Evolutionary conservation across 2,888 invertebrate genomes (phyloP).

Genomic region (Leucozona laternaria): DNA sequence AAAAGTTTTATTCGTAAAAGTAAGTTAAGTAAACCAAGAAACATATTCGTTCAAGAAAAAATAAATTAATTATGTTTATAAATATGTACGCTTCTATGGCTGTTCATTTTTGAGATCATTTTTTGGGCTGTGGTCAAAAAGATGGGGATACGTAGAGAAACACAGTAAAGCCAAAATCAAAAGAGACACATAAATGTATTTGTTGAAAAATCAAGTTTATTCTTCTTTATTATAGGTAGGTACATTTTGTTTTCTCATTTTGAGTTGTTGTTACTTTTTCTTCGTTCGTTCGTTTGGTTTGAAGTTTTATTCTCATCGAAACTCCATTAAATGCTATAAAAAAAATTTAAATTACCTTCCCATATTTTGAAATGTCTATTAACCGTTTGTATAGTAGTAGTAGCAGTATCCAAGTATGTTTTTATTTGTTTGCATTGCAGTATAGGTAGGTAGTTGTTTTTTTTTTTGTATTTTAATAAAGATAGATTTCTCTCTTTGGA

Average conservation of each 20-base stretch:
- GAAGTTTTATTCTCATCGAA: constrained; percentile 38
- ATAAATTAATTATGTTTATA: not conserved
- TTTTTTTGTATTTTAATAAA: constrained; percentile 29
- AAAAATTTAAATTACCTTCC: constrained; percentile 3
- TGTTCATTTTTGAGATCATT: constrained; percentile 50
- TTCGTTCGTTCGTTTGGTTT: constrained; percentile 47
- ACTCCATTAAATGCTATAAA: constrained; percentile 28
- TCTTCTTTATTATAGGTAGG: constrained; percentile 39
- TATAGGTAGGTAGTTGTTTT: not conserved
- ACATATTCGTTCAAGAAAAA: constrained; percentile 1
- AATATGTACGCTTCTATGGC: not conserved
- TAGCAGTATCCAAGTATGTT: not conserved
- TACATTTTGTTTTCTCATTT: constrained; percentile 20
- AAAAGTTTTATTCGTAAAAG: constrained; percentile 26
- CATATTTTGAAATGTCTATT: constrained; percentile 12
- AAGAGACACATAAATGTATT: constrained; percentile 57
- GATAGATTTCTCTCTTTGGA: constrained; percentile 31
- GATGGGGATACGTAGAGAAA: constrained; percentile 42
- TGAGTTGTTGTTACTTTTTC: constrained; percentile 23
- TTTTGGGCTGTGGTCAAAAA: constrained; percentile 77
- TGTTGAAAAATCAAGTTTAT: constrained; percentile 70
- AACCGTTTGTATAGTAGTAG: not conserved
- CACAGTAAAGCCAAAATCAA: constrained; percentile 15
- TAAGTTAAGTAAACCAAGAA: constrained; percentile 57
- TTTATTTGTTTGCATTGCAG: constrained; percentile 21